Evolutionary conservation across 2,113 vertebrate genomes (phyloP).

Genomic region (Tetrao urogallus): DNA sequence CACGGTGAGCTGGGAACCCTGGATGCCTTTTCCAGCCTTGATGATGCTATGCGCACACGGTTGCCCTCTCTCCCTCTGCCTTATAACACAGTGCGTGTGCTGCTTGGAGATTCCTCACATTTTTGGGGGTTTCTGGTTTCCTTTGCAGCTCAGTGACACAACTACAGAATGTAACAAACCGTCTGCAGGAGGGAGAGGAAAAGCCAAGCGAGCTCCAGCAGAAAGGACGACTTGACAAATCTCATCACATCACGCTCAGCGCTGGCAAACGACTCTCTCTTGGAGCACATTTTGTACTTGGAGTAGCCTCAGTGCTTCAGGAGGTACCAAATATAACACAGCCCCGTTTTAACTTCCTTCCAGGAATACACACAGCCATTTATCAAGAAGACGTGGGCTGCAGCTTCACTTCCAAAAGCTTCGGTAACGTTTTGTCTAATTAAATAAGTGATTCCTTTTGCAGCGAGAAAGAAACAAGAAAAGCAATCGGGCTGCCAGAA

Average conservation of each 20-base stretch:
- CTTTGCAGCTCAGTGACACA: background rate
- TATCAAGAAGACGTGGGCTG: constrained; percentile 55
- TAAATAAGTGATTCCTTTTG: constrained; percentile 28
- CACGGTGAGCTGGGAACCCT: too few relatives aligned
- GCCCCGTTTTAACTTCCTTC: constrained; percentile 48
- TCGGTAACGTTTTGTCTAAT: background rate
- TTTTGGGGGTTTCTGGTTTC: background rate
- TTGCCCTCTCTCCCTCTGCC: background rate
- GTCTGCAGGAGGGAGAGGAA: background rate
- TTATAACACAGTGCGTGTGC: background rate
- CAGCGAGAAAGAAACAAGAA: background rate
- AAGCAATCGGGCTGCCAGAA: background rate
- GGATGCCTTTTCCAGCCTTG: too few relatives aligned
- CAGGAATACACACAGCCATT: constrained; percentile 46
- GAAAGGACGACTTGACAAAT: constrained; percentile 17
- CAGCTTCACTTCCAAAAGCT: constrained; percentile 32
- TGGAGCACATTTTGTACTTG: constrained; percentile 49
- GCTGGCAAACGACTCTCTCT: constrained; percentile 23
- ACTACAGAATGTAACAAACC: background rate
- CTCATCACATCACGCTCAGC: constrained; percentile 20
- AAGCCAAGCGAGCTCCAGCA: background rate
- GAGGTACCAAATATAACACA: constrained; percentile 62
- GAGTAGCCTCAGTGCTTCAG: constrained; percentile 30
- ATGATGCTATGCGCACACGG: fast-evolving
- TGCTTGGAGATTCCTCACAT: background rate